Evolutionary conservation across 2,888 invertebrate genomes (phyloP), one percentile per base, ranked within the genome.

Genomic region (Mythimna pallens): DNA sequence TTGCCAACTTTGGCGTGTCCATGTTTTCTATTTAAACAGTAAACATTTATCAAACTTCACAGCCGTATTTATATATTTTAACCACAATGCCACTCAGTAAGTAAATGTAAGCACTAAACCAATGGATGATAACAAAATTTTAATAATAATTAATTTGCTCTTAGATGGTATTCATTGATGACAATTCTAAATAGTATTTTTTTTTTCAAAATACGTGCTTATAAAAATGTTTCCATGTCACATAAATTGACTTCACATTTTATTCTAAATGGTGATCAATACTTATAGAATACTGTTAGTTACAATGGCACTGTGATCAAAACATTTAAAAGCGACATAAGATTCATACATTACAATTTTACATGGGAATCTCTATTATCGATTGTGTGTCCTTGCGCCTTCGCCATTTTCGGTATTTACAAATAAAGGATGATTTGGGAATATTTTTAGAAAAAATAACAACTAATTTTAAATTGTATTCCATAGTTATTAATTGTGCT

Each of bases 401-500:
- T 71, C 68, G 72, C 78, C 70, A 76, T 78, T 69, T 47, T 62
- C 57, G 67, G 59, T 86, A 80, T 85, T 86, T 86, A 86, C 82
- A 85, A 84, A 77, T 59, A 73, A 74, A 75, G 59, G 61, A 66
- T 76, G 73, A 66, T 52, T 54, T 68, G 73, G 74, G 65, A 79
- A 83, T 78, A 83, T 71, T 77, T 82, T 82, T 85, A 85, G 79
- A 84, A 87, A 87, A 88, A 89, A 87, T 87, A 85, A 83, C 75
- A 81, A 68, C 30, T 66, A 76, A 81, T 78, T 78, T 79, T 73
- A 78, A 66, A 69, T 83, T 82, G 81, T 80, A 69, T 81, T 80
- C 57, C 71, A 71, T 79, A 71, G 78, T 66, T 64, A 73, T 78
- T 65, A 69, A 82, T 92, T 90, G 90, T 91, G 90, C 92, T 89